phyloP scores from a whole-genome alignment of 2,113 vertebrate species.

The Mola mola region DNA sequence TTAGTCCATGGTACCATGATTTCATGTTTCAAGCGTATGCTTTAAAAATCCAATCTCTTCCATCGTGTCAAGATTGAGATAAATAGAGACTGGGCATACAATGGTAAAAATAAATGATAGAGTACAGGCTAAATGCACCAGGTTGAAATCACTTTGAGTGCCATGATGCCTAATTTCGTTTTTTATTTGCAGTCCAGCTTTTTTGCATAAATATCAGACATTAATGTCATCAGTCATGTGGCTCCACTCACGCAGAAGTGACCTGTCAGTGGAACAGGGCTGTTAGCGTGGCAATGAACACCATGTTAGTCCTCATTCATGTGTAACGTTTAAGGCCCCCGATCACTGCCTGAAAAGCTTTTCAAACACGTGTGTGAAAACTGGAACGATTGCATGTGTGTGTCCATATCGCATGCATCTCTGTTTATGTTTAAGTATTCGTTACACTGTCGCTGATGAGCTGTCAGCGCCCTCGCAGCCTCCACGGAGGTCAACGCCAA shows the following conservation, averaged over 20 bases:
- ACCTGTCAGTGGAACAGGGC: slow-evolving; percentile 49
- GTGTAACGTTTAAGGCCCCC: slow-evolving; percentile 35
- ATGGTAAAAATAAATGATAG: slow-evolving; percentile 15
- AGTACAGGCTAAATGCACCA: slow-evolving; percentile 4
- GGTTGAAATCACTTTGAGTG: slow-evolving; percentile 23
- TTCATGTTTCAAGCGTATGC: no score
- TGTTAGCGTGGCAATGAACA: slow-evolving; percentile 52
- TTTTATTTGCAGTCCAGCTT: no score
- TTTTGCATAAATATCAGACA: slow-evolving; percentile 41
- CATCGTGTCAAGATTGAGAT: neutral
- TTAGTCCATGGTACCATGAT: no score
- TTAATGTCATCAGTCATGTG: slow-evolving; percentile 53
- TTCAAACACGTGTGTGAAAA: slow-evolving; percentile 28
- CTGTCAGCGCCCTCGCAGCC: slow-evolving; percentile 47
- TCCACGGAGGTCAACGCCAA: slow-evolving; percentile 55
- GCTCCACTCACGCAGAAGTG: slow-evolving; percentile 44
- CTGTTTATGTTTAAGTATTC: slow-evolving; percentile 21
- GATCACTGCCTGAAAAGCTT: slow-evolving; percentile 42
- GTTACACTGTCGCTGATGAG: slow-evolving; percentile 43
- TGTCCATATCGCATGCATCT: neutral
- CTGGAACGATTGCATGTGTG: neutral
- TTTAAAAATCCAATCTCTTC: neutral
- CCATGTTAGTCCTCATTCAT: slow-evolving; percentile 42
- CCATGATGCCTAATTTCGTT: no score
- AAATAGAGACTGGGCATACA: neutral